phyloP scores from a whole-genome alignment of 2,797 vertebrate genomes.

The Phyllotis vaccarum region DNA sequence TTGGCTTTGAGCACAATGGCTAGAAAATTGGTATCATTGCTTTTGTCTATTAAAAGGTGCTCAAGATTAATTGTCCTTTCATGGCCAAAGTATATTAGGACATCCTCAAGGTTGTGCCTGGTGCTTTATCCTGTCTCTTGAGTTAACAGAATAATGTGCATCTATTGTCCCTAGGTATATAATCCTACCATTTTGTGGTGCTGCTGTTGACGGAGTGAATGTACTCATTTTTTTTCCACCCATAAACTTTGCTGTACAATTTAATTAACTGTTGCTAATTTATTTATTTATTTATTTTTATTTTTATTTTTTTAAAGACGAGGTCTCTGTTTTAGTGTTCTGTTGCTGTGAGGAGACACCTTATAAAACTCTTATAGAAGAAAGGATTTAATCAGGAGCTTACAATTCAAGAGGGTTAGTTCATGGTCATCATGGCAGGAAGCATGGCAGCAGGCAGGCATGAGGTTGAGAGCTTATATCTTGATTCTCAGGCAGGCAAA shows the following conservation, averaged over 20 bases:
- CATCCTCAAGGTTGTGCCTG: not conserved
- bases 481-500: not conserved
- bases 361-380: not conserved
- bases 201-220: not conserved
- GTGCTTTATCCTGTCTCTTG: not conserved
- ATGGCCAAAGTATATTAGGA: not conserved
- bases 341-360: not conserved
- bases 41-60: not conserved
- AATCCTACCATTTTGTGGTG: not conserved
- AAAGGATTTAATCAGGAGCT: not conserved
- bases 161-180: not conserved
- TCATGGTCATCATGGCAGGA: not conserved
- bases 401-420: not conserved
- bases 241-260: not conserved
- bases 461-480: not conserved
- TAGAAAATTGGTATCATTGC: not conserved
- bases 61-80: not conserved
- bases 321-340: not conserved
- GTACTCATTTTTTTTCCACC: not conserved
- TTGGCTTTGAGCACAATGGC: not conserved
- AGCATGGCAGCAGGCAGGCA: too few relatives aligned
- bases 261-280: slow-evolving; percentile 14
- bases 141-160: not conserved
- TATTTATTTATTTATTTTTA: too few relatives aligned
- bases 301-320: not conserved